Evolutionary conservation across 2,113 vertebrate species (phyloP), one percentile per base, ranked within the genome.

Genomic region (Chaenocephalus aceratus): DNA sequence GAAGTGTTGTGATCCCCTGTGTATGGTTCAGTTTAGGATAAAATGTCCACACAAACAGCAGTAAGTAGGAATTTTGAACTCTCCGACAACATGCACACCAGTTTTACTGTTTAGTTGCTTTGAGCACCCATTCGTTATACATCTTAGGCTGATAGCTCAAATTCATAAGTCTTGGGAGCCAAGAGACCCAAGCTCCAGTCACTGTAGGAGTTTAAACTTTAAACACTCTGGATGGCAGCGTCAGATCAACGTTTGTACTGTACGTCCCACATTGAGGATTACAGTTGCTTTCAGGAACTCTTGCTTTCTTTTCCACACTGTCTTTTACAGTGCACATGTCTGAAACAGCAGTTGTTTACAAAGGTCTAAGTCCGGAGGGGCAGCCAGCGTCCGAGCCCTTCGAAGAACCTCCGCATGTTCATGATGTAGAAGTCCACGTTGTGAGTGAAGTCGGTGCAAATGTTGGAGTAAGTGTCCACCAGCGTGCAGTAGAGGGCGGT

Each of bases 401-500:
- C 94, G 57, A 98, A 71, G 73, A 95, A 94, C 72, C 93, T 90
- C 67, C 93, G 76, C 41, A 96, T 79, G 69, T 94, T 96, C 1
- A 92, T 93, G 60, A 96, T 94, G 86, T 97, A 99, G 89, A 97
- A 97, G 91, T 98, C 96, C 86, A 97, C 36, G 73, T 99, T 98
- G 77, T 88, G 87, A 44, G 97, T 94, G 93, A 99, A 99, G 63
- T 99, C 97, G 5, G 90, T 95, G 91, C 98, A 99, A 57, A 98
- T 96, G 62, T 95, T 96, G 44, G 97, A 97, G 89, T 96, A 95
- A 57, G 94, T 91, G 87, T 96, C 96, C 65, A 95, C 97, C 81
- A 99, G 93, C 59, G 95, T 94, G 90, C 98, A 99, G 94, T 98
- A 99, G 72, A 99, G 65, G 0, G 97, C 97, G 7, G 98, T 99